A percentile compares a stretch with the other conserved stretches of the same genome.
These are phyloP conservation scores for Cettia cetti DNA, from an alignment of 2,113 vertebrate species.

Conservation along the genomic window DNA sequence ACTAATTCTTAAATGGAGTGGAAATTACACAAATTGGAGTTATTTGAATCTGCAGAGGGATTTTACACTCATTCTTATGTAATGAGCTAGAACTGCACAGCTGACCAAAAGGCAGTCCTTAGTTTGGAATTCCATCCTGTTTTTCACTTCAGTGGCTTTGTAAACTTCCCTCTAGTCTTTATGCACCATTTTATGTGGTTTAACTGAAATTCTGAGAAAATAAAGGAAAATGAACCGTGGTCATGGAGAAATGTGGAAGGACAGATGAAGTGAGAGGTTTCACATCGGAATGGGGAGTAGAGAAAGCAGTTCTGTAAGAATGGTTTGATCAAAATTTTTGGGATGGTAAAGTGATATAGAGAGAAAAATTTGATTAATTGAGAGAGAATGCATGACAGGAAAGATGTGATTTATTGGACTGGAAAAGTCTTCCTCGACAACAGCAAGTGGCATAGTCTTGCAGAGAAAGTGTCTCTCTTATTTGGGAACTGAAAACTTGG, in stretches of 20 bases:
- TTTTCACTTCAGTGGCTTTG: constrained; percentile 17
- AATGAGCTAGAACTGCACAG: background rate
- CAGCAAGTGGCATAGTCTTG: background rate
- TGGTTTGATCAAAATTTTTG: background rate
- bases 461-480: background rate
- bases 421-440: background rate
- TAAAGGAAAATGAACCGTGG: background rate
- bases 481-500: background rate
- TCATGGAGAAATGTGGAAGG: background rate
- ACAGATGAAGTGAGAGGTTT: constrained; percentile 2
- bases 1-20: constrained; percentile 27
- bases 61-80: constrained; percentile 17
- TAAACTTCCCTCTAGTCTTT: background rate
- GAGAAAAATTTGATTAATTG: background rate
- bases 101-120: constrained; percentile 12
- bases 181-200: background rate
- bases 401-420: background rate
- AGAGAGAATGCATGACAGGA: background rate
- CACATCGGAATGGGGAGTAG: background rate
- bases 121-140: background rate
- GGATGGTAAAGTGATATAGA: background rate
- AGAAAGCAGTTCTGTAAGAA: background rate
- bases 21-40: constrained; percentile 8
- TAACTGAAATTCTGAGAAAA: background rate
- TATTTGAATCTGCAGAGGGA: constrained; percentile 8